Evolutionary conservation across 2,888 invertebrate species (phyloP), one percentile per base, ranked within the genome.

Genomic region (Euplexia lucipara): DNA sequence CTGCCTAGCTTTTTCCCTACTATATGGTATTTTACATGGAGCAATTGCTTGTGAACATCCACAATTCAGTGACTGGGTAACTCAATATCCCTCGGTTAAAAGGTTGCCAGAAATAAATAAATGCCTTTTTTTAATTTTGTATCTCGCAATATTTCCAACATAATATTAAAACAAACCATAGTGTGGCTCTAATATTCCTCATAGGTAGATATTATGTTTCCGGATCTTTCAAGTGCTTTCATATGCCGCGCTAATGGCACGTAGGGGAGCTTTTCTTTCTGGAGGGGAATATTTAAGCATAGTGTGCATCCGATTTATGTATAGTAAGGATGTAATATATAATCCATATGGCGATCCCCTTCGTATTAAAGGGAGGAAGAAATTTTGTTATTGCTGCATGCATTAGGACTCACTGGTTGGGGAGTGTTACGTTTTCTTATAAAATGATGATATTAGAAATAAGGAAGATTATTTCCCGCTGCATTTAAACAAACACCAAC

Each of bases 191-290:
- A 2, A 26, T 26, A 26, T 26, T 26, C 2, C 5, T 26, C 26
- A 26, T 3, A 26, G 26, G 5, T 26, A 26, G 51, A 39, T 57
- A 56, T 51, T 48, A 68, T 68, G 63, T 69, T 69, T 63, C 48
- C 37, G 71, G 63, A 71, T 63, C 52, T 63, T 63, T 44, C 14
- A 49, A 71, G 20, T 48, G 26, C 42, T 53, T 71, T 63, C 52
- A 62, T 51, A 26, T 63, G 48, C 53, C 37, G 16, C 63, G 48
- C 71, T 69, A 69, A 69, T 69, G 68, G 63, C 32, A 14, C 32
- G 12, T 8, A 52, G 71, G 68, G 71, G 53, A 70, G 41, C 14
- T 62, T 62, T 68, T 70, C 41, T 53, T 71, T 69, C 35, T 37
- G 26, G 18, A 51, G 26, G 45, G 67, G 45, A 62, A 69, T 70